Evolutionary conservation across 2,888 invertebrate genomes (phyloP).

Genomic region (Achlya flavicornis): DNA sequence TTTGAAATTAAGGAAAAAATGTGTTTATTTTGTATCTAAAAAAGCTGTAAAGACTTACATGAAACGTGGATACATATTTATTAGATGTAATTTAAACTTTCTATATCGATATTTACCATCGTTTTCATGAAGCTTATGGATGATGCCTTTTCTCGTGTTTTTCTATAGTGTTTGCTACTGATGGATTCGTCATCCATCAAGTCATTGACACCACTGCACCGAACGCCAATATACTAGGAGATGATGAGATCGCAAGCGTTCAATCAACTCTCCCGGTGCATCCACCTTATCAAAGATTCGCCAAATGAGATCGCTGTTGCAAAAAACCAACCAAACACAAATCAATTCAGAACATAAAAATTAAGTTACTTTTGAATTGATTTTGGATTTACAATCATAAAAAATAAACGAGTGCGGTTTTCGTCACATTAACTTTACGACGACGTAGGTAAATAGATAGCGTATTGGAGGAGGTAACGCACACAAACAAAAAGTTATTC

Average conservation of each 20-base stretch:
- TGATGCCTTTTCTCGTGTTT: conserved; percentile 33
- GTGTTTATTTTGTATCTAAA: conserved; percentile 8
- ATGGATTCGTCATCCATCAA: conserved; percentile 74
- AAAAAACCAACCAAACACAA: not conserved
- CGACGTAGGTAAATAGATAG: conserved; percentile 7
- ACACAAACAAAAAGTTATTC: conserved; percentile 30
- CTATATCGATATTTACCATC: not conserved
- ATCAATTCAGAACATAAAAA: not conserved
- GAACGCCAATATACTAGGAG: conserved; percentile 70
- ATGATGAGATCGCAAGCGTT: conserved; percentile 70
- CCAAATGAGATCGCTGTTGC: not conserved
- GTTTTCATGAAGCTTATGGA: not conserved
- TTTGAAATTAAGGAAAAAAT: not conserved
- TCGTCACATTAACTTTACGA: not conserved
- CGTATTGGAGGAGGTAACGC: conserved; percentile 49
- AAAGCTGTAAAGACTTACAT: not conserved
- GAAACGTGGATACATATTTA: not conserved
- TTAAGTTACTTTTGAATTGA: not conserved
- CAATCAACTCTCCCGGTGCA: conserved; percentile 73
- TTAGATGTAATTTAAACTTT: conserved; percentile 6
- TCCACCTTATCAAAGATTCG: conserved; percentile 64
- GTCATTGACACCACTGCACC: conserved; percentile 79
- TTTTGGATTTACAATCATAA: not conserved
- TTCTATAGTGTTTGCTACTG: conserved; percentile 32
- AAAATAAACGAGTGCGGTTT: no score